Percentiles rank a stretch among this genome's conserved stretches.
These are phyloP conservation scores for Rhopilema esculentum DNA, from an alignment of 30 jellyfish, hydroid and myxozoan species.

Conservation along the genomic window DNA sequence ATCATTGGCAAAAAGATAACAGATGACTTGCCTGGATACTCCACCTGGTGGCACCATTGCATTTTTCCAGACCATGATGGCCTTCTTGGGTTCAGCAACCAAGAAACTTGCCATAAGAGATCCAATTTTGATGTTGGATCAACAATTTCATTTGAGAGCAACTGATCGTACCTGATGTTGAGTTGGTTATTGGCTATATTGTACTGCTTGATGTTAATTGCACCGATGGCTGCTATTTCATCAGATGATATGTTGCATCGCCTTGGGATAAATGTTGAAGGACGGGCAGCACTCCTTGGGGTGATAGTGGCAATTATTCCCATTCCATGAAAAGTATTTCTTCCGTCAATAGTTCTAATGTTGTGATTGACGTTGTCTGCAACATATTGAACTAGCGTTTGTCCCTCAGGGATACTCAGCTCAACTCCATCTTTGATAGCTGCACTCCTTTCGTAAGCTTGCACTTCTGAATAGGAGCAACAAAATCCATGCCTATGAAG, in stretches of 20 bases:
- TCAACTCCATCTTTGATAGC: conserved; percentile 63
- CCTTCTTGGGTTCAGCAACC: conserved; percentile 40
- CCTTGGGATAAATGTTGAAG: conserved; percentile 29
- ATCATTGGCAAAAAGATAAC: conserved; percentile 41
- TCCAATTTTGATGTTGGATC: conserved; percentile 41
- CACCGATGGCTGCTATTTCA: conserved; percentile 44
- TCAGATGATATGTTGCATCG: conserved; percentile 32
- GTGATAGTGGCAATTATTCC: conserved; percentile 62
- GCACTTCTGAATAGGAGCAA: conserved; percentile 63
- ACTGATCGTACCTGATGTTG: conserved; percentile 21
- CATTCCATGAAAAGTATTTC: conserved; percentile 60
- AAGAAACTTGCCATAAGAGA: conserved; percentile 42
- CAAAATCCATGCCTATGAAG: conserved; percentile 72
- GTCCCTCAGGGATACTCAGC: conserved; percentile 47
- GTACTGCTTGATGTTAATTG: conserved; percentile 53
- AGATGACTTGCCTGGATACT: conserved; percentile 61
- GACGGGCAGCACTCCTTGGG: conserved; percentile 39
- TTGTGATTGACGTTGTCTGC: conserved; percentile 62
- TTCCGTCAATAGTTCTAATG: conserved; percentile 47
- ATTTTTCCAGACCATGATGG: conserved; percentile 57
- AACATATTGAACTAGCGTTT: conserved; percentile 41
- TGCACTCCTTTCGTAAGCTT: conserved; percentile 26
- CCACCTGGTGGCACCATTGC: conserved; percentile 47
- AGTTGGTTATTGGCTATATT: conserved; percentile 23
- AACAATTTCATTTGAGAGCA: conserved; percentile 23